Conservation (phyloP, 2,888 invertebrate species). For the Taphrorychus bicolor region DNA sequence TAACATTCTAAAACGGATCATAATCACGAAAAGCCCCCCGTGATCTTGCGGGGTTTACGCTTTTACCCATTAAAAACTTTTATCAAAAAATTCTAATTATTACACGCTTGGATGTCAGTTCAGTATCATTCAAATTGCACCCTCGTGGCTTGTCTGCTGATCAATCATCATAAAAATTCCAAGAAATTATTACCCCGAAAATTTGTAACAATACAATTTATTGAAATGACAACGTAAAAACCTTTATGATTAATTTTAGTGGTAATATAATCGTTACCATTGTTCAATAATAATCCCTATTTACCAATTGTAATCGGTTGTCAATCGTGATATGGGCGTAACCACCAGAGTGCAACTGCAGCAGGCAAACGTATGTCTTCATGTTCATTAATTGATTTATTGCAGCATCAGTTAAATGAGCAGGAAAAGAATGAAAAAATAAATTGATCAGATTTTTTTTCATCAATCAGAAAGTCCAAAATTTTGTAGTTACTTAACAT, state of each 20-base stretch:
- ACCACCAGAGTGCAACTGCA: conserved; percentile 8
- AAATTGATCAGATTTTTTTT: too few relatives aligned
- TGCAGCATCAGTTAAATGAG: background rate
- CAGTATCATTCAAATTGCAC: too few relatives aligned
- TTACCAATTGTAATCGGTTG: conserved; percentile 32
- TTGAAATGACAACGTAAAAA: conserved; percentile 22
- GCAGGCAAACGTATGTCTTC: conserved; percentile 21
- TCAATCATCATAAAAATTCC: too few relatives aligned
- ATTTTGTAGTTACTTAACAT: too few relatives aligned
- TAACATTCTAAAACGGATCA: too few relatives aligned
- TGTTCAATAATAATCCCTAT: conserved; percentile 24
- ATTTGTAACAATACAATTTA: conserved; percentile 15
- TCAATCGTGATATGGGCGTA: conserved; percentile 27
- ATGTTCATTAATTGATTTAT: background rate
- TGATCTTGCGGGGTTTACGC: background rate
- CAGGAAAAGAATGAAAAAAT: too few relatives aligned
- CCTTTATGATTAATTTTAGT: conserved; percentile 12
- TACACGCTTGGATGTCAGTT: too few relatives aligned
- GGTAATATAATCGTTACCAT: conserved; percentile 23
- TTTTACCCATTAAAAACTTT: background rate
- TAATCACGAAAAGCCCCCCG: background rate
- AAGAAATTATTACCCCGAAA: too few relatives aligned
- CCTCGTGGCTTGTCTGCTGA: too few relatives aligned
- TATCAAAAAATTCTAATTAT: background rate
- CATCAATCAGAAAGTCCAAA: too few relatives aligned